Base-by-base conservation (phyloP, 2,797 vertebrate genomes). In the Steatocranus sp. region DNA sequence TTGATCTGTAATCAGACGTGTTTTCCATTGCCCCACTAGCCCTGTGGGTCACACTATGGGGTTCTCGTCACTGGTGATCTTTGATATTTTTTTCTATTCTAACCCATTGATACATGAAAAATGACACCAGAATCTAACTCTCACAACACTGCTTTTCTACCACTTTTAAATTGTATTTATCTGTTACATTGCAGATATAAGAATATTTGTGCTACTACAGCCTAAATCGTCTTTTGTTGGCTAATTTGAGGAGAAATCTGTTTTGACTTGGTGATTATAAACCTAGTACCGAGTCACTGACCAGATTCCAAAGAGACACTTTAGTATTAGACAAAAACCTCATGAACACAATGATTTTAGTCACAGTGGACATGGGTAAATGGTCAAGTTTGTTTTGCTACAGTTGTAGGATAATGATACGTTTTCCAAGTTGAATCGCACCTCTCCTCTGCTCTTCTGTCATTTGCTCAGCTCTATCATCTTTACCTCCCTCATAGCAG, bases 21-120 rank as follows among this genome's bases (percentile, higher is more conserved):
- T 87, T 90, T 87, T 85, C 89, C 83, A 88, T 86, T 89, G 78
- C 83, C 15, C 84, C 89, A 88, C 87, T 87, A 80, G 79, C 85
- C 81, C 86, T 48, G 17, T 48, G 11, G 36, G 20, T 23, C n/a
- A 15, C 7, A 15, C 61, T 23, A 6, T 66, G 61, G 34, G n/a
- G 12, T 23, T 66, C 11, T 15, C 5, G 0, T 36, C 18, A 66
- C 61, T 66, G 34, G 61, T 38, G 34, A 38, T 66, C 34, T 38
- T 38, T 66, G 61, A 38, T 66, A 66, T 38, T 6, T 36, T 20
- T 61, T 36, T 36, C 56, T 61, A 20, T 61, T 61, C 58, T 63
- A 11, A 20, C 34, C 34, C 34, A 66, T 41, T 4, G 11, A 66
- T 38, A 66, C 61, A 41, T 41, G 30, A 38, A 41, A 38, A 66